Evolutionary conservation across 1,140 invertebrate genomes (phyloP), one percentile per base, ranked within the genome.

Genomic region (Drosophila takahashii): DNA sequence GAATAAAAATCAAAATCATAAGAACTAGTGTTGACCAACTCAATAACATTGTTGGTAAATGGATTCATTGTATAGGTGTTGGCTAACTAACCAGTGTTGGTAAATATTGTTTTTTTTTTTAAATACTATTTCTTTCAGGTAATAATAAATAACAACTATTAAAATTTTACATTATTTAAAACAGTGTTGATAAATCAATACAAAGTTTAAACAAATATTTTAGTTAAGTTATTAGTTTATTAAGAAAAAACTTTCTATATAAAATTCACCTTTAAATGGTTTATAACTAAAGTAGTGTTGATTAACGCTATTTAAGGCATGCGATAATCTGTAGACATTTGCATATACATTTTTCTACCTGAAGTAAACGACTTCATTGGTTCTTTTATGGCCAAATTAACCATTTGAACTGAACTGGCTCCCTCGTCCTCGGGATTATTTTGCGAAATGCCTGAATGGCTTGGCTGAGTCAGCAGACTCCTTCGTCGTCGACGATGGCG

Each of bases 401-500:
- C 52, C 15, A 51, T 34, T 34, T 32, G 4, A 51, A 18, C 15
- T 11, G 15, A 22, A 22, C 22, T n/a, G 22, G 22, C 22, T 11
- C 11, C 16, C 51, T n/a, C 59, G 57, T 26, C 52, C 27, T 18
- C 36, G 5, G 22, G 15, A 22, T 58, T 11, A 64, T 13, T 15
- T 15, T n/a, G 18, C 26, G 29, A 48, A 26, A 26, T 3, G 18
- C 13, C 44, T 7, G 29, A 15, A 47, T 48, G 62, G 10, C 42
- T 29, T 32, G 27, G 13, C 58, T 66, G 62, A 66, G 16, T 66
- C 62, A 64, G 62, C 62, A 62, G 41, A 48, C 62, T 9, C 54
- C 11, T 7, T 2, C 22, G 22, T 22, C 22, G 22, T 8, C 52
- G 26, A 29, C 53, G 48, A 16, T 57, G 47, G 37, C 56, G 98